phyloP scores from a whole-genome alignment of 2,797 vertebrate species.

The Discoglossus pictus region DNA sequence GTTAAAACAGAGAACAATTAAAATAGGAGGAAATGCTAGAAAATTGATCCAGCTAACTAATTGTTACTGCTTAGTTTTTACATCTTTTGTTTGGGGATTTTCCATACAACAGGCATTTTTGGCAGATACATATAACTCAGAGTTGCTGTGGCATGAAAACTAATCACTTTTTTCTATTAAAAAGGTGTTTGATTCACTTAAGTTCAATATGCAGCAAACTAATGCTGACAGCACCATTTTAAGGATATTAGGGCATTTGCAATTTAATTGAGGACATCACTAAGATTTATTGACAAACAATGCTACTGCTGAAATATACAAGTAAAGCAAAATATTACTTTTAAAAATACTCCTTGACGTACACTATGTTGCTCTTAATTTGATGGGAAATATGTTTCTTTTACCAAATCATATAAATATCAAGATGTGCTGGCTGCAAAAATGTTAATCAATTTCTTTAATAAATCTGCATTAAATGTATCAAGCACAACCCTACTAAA shows the following conservation, averaged over 20 bases:
- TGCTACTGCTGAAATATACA: too few species aligned
- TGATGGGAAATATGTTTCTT: too few species aligned
- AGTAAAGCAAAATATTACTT: too few species aligned
- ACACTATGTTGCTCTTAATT: too few species aligned
- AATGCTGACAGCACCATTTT: constrained; percentile 1
- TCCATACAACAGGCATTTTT: constrained; percentile 1
- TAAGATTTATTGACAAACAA: not conserved
- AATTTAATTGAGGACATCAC: not conserved
- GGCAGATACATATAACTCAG: constrained; percentile 1
- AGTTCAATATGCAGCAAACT: constrained; percentile 1
- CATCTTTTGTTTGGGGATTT: constrained; percentile 3
- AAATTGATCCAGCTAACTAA: constrained; percentile 9
- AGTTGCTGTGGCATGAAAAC: constrained; percentile 21
- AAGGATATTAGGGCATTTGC: constrained; percentile 6
- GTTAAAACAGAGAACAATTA: constrained; percentile 1
- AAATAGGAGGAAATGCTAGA: too few species aligned
- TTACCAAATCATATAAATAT: too few species aligned
- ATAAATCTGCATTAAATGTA: too few species aligned
- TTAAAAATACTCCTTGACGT: too few species aligned
- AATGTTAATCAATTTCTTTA: too few species aligned
- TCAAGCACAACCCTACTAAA: too few species aligned
- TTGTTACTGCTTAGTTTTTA: constrained; percentile 7
- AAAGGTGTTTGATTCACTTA: constrained; percentile 12
- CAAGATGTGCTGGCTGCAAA: too few species aligned
- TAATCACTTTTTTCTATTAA: constrained; percentile 14